Evolutionary conservation across 2,888 invertebrate genomes (phyloP), one percentile per base, ranked within the genome.

Genomic region (Aquatica leii): DNA sequence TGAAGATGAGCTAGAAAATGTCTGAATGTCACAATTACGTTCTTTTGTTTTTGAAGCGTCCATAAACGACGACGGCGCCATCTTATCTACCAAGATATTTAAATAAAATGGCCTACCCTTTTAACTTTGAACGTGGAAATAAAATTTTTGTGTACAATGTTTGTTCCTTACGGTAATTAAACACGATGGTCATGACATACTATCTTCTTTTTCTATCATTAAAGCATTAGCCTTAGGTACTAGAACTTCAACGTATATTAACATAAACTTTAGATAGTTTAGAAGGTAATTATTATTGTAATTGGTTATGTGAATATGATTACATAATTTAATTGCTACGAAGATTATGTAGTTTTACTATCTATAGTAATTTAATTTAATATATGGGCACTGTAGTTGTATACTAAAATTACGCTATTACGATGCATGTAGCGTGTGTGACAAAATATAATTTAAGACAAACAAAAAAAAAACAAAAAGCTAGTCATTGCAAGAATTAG

Each of bases 1-100:
- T 37, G 63, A 59, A 63, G 63, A 63, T 63, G 63, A 54, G 54
- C 63, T 51, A 50, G 57, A 41, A 24, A 52, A 51, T 63, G 62
- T 55, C 49, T 58, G 50, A 31, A 48, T n/a, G 51, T 62, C 51
- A 48, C 43, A 46, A 53, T 9, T 50, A 52, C 51, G 51, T 57
- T 24, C 24, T 24, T 24, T 6, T 24, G 24, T 24, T 24, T 24
- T 24, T 24, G 24, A 24, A 24, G 24, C 24, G 24, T 24, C 24
- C 6, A 4, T 24, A n/a, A n/a, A n/a, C n/a, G n/a, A 55, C 40
- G 56, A 41, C 24, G 21, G 4, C 24, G 4, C 24, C 24, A 24
- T 24, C 24, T 24, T 24, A 24, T 24, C 24, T 6, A n/a, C n/a
- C n/a, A n/a, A n/a, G n/a, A n/a, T n/a, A n/a, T n/a, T n/a, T n/a